These are phyloP conservation scores for Bufo gargarizans DNA, from an alignment of 2,113 vertebrate genomes.

Conservation along the genomic window DNA sequence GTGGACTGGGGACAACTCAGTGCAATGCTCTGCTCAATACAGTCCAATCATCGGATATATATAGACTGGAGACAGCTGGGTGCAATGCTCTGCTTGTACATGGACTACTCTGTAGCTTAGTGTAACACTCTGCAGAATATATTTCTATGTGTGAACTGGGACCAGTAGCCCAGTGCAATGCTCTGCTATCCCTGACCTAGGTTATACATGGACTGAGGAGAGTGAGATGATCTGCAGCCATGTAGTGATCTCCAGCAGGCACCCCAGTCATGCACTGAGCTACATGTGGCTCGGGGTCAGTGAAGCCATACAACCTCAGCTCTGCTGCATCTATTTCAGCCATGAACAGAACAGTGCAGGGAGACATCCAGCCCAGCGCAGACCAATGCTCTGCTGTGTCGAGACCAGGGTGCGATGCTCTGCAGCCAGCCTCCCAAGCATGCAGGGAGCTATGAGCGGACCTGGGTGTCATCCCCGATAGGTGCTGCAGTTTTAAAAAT, in stretches of 20 bases:
- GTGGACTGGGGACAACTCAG: neutral
- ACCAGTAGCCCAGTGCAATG: neutral
- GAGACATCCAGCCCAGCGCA: no score
- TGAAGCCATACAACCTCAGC: no score
- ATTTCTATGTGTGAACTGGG: neutral
- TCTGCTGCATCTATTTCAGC: no score
- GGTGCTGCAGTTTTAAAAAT: conserved; percentile 74
- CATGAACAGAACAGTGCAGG: neutral
- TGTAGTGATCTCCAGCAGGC: no score
- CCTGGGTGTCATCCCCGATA: conserved; percentile 59
- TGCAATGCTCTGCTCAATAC: neutral
- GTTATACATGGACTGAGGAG: neutral
- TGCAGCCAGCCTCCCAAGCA: neutral
- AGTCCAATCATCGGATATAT: no score
- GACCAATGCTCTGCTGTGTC: conserved; percentile 1
- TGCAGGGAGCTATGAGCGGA: conserved; percentile 1
- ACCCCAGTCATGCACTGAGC: neutral
- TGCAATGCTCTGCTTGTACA: conserved; percentile 38
- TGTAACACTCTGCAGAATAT: neutral
- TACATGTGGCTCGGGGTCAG: neutral
- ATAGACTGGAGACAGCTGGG: neutral
- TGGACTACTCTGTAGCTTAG: neutral
- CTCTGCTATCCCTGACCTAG: neutral
- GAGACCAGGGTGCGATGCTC: neutral
- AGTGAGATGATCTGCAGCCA: neutral